These are phyloP conservation scores for Macaria liturata DNA, from an alignment of 2,888 invertebrate species.

Conservation along the genomic window DNA sequence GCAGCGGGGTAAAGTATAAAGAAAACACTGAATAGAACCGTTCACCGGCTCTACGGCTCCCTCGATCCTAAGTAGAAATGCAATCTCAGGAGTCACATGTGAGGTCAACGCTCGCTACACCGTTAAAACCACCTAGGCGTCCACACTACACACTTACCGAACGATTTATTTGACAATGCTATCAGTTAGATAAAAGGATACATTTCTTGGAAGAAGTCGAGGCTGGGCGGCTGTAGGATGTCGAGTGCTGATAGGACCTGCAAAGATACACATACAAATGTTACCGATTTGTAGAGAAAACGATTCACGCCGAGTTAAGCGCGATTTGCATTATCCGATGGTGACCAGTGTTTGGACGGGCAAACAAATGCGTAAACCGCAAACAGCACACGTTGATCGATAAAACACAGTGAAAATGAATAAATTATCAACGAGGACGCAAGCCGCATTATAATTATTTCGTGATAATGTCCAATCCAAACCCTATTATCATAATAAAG, in stretches of 20 bases:
- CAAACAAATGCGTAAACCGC: conserved; percentile 45
- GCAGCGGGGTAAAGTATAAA: conserved; percentile 40
- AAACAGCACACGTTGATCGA: conserved; percentile 61
- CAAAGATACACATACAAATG: conserved; percentile 56
- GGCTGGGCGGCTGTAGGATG: conserved; percentile 98
- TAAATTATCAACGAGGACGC: conserved; percentile 56
- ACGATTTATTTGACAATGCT: conserved; percentile 41
- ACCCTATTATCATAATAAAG: conserved; percentile 45
- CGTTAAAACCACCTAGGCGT: conserved; percentile 46
- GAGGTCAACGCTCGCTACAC: conserved; percentile 53
- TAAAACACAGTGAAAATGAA: conserved; percentile 66
- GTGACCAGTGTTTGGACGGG: conserved; percentile 40
- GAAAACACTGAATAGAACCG: conserved; percentile 38
- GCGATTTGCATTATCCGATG: not conserved
- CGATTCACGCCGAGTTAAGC: not conserved
- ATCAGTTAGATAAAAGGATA: conserved; percentile 87
- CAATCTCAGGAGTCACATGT: conserved; percentile 47
- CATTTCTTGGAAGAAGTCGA: conserved; percentile 99
- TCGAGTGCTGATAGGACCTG: conserved; percentile 99
- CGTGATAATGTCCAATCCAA: conserved; percentile 49
- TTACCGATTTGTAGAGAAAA: not conserved
- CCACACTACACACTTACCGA: conserved; percentile 37
- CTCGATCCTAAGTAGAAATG: conserved; percentile 46
- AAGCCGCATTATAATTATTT: conserved; percentile 57
- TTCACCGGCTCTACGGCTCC: conserved; percentile 42